Conservation (phyloP, 2,113 vertebrate species). For the Ailurus styani region DNA sequence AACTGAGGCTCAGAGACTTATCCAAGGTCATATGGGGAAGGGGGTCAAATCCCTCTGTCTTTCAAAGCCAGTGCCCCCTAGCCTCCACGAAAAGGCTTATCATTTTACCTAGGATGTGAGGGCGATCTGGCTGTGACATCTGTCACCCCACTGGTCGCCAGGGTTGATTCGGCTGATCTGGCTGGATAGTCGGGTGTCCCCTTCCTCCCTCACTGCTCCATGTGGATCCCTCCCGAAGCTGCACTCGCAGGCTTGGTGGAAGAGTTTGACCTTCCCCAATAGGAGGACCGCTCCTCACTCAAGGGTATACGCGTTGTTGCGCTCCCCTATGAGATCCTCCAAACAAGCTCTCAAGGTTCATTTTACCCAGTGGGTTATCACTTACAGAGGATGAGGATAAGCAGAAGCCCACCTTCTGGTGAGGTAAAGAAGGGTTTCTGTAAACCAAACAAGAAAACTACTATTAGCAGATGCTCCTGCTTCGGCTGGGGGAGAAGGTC, state of each 20-base stretch:
- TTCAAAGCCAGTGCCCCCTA: not conserved
- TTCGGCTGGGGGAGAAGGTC: not conserved
- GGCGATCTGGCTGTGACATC: too few species aligned
- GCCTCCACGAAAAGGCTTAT: not conserved
- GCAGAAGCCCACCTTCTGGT: not conserved
- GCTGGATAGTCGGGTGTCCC: too few species aligned
- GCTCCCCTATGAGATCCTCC: too few species aligned
- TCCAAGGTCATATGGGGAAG: not conserved
- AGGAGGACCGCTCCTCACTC: too few species aligned
- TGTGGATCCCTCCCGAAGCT: too few species aligned
- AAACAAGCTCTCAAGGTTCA: too few species aligned
- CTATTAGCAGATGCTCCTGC: not conserved
- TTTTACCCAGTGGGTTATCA: not conserved
- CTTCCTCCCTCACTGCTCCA: too few species aligned
- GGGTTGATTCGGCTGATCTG: too few species aligned
- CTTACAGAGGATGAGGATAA: not conserved
- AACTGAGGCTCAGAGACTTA: not conserved
- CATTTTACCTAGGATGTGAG: not conserved
- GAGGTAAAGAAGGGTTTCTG: not conserved
- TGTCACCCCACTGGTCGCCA: too few species aligned
- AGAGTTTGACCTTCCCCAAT: too few species aligned
- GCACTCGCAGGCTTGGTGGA: accelerated
- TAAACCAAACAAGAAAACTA: not conserved
- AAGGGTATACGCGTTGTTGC: too few species aligned
- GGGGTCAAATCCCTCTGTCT: not conserved